These are phyloP conservation scores for Oryzaephilus surinamensis DNA, from an alignment of 1,140 invertebrate species.

Conservation along the genomic window DNA sequence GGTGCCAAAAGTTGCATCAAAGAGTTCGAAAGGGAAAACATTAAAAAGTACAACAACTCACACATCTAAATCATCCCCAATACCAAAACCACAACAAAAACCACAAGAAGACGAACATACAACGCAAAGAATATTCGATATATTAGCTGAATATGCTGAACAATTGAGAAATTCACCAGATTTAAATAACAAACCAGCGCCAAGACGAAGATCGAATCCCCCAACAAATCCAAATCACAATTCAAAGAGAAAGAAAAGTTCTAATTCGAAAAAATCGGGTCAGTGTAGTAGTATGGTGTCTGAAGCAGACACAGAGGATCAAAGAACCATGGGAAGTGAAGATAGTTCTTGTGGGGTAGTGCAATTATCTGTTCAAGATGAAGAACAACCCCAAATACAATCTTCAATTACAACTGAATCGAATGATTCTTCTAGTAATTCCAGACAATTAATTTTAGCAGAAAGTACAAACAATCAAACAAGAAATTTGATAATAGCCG, in stretches of 20 bases:
- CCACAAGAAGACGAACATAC: slow-evolving; percentile 73
- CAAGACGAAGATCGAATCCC: slow-evolving; percentile 59
- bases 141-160: slow-evolving; percentile 69
- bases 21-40: slow-evolving; percentile 44
- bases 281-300: slow-evolving; percentile 35
- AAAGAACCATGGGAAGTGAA: slow-evolving; percentile 57
- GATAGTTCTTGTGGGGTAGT: slow-evolving; percentile 58
- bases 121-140: slow-evolving; percentile 67
- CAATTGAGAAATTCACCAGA: slow-evolving; percentile 69
- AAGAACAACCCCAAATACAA: slow-evolving; percentile 28
- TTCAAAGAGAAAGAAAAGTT: slow-evolving; percentile 64
- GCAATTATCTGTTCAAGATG: slow-evolving; percentile 39
- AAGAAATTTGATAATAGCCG: slow-evolving; percentile 47
- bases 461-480: slow-evolving; percentile 28
- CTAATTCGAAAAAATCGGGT: slow-evolving; percentile 45
- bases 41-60: slow-evolving; percentile 46
- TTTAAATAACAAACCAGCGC: slow-evolving; percentile 69
- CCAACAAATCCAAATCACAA: slow-evolving; percentile 56
- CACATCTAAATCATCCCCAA: slow-evolving; percentile 51
- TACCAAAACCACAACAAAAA: slow-evolving; percentile 60
- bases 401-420: slow-evolving; percentile 27
- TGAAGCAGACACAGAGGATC: slow-evolving; percentile 47
- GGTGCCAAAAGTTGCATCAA: slow-evolving; percentile 41
- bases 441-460: slow-evolving; percentile 28
- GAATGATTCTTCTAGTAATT: slow-evolving; percentile 23